A percentile compares a stretch with the other conserved stretches of the same genome.
phyloP scores from a whole-genome alignment of 1,140 invertebrate species.

The Microplitis mediator region DNA sequence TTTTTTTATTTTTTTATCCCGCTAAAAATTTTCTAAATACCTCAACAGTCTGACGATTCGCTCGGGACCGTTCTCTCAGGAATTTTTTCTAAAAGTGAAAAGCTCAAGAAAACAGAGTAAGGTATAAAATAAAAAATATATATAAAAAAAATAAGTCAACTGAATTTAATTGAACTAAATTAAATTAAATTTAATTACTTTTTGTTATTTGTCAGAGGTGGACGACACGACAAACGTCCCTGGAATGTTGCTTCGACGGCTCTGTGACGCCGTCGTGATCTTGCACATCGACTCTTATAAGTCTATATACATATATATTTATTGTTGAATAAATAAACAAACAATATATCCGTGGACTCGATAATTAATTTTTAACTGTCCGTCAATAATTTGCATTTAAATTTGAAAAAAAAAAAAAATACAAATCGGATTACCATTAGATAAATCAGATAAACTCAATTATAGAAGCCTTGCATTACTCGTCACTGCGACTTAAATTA shows the following conservation, averaged over 20 bases:
- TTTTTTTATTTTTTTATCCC: too few relatives aligned
- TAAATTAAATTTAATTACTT: slow-evolving; percentile 3
- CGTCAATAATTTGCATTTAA: too few relatives aligned
- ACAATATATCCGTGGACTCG: too few relatives aligned
- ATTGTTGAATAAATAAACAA: too few relatives aligned
- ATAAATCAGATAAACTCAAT: not conserved
- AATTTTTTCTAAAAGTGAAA: too few relatives aligned
- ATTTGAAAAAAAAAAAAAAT: not conserved
- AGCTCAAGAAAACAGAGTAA: too few relatives aligned
- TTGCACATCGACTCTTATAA: not conserved
- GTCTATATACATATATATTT: not conserved
- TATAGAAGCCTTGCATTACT: not conserved
- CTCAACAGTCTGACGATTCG: too few relatives aligned
- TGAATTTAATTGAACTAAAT: not conserved
- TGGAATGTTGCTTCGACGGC: slow-evolving; percentile 31
- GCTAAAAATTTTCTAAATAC: too few relatives aligned
- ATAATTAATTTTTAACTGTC: too few relatives aligned
- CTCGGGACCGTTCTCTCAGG: too few relatives aligned
- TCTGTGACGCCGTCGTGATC: slow-evolving; percentile 6
- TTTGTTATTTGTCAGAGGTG: slow-evolving; percentile 26
- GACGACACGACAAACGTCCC: slow-evolving; percentile 29
- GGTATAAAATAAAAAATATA: not conserved
- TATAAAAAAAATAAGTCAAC: not conserved
- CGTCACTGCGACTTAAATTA: too few relatives aligned
- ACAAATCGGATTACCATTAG: too few relatives aligned